phyloP scores from a whole-genome alignment of 2,113 vertebrate genomes.

The Suricata suricatta region DNA sequence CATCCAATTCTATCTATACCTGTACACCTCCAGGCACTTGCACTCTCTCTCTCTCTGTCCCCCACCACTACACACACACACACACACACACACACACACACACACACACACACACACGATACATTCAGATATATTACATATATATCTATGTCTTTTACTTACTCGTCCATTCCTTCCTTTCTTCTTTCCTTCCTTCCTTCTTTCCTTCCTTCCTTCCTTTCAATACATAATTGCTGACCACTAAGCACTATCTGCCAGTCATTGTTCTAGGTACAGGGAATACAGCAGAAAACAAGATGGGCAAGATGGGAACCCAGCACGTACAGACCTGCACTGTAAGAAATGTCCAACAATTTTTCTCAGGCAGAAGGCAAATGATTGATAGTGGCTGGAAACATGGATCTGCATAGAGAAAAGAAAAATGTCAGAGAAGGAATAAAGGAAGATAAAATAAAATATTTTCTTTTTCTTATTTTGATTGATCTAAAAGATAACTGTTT shows the following conservation, averaged over 20 bases:
- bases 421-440: not conserved
- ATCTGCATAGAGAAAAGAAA: not conserved
- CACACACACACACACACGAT: no score
- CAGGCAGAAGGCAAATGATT: not conserved
- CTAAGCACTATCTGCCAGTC: not conserved
- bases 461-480: not conserved
- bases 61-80: not conserved
- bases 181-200: not conserved
- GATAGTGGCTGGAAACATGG: not conserved
- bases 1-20: not conserved
- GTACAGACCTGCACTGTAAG: not conserved
- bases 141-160: not conserved
- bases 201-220: not conserved
- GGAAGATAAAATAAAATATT: not conserved
- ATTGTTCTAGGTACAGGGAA: not conserved
- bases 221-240: not conserved
- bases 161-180: not conserved
- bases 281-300: not conserved
- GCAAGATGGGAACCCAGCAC: not conserved
- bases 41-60: no score
- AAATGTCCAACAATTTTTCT: not conserved
- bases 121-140: not conserved
- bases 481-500: not conserved
- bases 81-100: accelerated
- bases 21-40: not conserved